Conservation (phyloP, 2,888 invertebrate genomes). For the Caenorhabditis virilis region DNA sequence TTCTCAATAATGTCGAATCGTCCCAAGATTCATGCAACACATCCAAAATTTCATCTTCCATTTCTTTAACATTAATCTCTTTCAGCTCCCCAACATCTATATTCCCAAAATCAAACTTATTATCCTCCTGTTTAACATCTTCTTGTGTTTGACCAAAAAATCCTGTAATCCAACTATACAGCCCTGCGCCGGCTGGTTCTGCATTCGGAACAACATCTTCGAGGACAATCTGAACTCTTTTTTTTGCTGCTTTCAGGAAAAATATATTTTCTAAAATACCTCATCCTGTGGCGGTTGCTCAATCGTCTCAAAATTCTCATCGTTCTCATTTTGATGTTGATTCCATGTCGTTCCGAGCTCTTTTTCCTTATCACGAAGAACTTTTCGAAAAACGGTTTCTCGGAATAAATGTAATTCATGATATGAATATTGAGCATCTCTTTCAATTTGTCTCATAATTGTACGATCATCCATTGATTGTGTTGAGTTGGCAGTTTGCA, state of each 20-base stretch:
- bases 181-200: slow-evolving; percentile 37
- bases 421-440: slow-evolving; percentile 71
- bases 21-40: slow-evolving; percentile 67
- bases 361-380: slow-evolving; percentile 46
- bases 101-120: slow-evolving; percentile 41
- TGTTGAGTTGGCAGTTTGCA: neutral
- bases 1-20: slow-evolving; percentile 64
- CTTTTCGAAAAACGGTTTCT: slow-evolving; percentile 61
- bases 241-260: no score
- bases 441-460: slow-evolving; percentile 76
- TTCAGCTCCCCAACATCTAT: slow-evolving; percentile 37
- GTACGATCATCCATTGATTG: slow-evolving; percentile 44
- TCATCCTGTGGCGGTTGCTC: slow-evolving; percentile 20
- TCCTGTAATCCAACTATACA: slow-evolving; percentile 62
- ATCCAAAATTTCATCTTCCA: slow-evolving; percentile 66
- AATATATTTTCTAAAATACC: no score
- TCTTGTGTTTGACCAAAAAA: slow-evolving; percentile 48
- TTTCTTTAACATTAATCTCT: slow-evolving; percentile 43
- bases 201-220: no score
- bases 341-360: slow-evolving; percentile 24
- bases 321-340: slow-evolving; percentile 3
- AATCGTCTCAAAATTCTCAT: slow-evolving; percentile 35
- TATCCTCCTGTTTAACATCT: slow-evolving; percentile 29
- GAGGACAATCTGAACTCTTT: no score
- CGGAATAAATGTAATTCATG: slow-evolving; percentile 62